Conservation (phyloP, 2,113 vertebrate species). For the Limanda limanda region DNA sequence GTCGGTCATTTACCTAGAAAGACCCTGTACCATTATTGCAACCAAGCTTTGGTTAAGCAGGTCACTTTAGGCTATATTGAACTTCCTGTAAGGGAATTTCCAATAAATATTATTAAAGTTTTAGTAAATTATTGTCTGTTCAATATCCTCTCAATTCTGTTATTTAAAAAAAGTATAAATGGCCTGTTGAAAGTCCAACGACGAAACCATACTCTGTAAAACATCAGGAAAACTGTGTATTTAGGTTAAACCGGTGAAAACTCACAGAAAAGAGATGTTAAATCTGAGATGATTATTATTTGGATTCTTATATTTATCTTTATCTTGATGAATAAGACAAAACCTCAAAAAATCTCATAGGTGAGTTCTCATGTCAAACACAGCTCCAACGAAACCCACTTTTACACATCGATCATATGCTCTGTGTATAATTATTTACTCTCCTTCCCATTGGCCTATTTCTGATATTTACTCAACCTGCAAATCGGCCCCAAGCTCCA, state of each 20-base stretch:
- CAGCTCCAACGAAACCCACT: background rate
- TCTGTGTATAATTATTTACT: constrained; percentile 11
- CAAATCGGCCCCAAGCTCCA: too few species aligned
- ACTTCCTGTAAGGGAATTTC: constrained; percentile 2
- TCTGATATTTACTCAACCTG: too few species aligned
- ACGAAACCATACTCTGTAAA: too few species aligned
- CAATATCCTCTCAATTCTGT: background rate
- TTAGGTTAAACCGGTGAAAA: too few species aligned
- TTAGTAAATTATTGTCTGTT: background rate
- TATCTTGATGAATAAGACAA: background rate
- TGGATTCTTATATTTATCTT: background rate
- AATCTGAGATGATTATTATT: background rate
- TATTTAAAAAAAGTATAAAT: background rate
- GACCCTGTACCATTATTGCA: background rate
- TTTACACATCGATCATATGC: background rate
- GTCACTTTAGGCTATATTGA: constrained; percentile 16
- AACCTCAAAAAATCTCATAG: background rate
- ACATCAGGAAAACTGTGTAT: too few species aligned
- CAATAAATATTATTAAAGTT: background rate
- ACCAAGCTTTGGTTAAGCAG: constrained; percentile 11
- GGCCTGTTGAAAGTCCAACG: too few species aligned
- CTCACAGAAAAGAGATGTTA: background rate
- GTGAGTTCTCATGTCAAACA: background rate
- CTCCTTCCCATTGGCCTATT: background rate
- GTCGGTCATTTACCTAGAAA: background rate